These are phyloP conservation scores for Parnassius smintheus DNA, from an alignment of 2,888 invertebrate genomes.

Conservation along the genomic window DNA sequence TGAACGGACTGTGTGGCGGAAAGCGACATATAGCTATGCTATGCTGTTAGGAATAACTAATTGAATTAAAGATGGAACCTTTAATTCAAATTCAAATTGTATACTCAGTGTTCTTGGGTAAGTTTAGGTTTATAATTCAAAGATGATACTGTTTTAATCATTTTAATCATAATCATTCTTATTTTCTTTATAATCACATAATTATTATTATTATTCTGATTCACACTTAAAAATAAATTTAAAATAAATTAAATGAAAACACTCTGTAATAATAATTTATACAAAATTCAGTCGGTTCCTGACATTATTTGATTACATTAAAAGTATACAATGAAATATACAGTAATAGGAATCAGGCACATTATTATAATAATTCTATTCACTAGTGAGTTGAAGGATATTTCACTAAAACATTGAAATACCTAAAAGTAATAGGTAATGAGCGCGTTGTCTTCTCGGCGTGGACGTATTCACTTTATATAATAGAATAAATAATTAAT, in stretches of 20 bases:
- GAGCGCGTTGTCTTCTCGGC: constrained; percentile 28
- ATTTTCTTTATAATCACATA: constrained; percentile 79
- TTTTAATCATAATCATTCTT: constrained; percentile 76
- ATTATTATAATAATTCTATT: constrained; percentile 63
- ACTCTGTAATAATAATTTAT: constrained; percentile 75
- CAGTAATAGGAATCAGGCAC: constrained; percentile 80
- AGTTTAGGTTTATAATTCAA: not conserved
- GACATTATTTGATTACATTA: constrained; percentile 76
- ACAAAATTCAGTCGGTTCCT: constrained; percentile 78
- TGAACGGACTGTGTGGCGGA: no score
- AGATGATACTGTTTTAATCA: constrained; percentile 46
- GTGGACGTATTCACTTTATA: constrained; percentile 64
- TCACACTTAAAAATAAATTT: constrained; percentile 76
- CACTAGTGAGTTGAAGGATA: constrained; percentile 58
- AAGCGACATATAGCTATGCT: no score
- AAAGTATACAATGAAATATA: constrained; percentile 75
- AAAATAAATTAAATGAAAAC: constrained; percentile 78
- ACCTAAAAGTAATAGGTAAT: constrained; percentile 37
- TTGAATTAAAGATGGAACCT: not conserved
- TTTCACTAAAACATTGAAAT: constrained; percentile 47
- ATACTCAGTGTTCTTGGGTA: not conserved
- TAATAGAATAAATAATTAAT: constrained; percentile 48
- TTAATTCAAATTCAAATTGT: no score
- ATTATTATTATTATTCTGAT: constrained; percentile 78
- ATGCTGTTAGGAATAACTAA: not conserved